Conservation (phyloP, 2,888 invertebrate genomes). For the Drosophila borborema region DNA sequence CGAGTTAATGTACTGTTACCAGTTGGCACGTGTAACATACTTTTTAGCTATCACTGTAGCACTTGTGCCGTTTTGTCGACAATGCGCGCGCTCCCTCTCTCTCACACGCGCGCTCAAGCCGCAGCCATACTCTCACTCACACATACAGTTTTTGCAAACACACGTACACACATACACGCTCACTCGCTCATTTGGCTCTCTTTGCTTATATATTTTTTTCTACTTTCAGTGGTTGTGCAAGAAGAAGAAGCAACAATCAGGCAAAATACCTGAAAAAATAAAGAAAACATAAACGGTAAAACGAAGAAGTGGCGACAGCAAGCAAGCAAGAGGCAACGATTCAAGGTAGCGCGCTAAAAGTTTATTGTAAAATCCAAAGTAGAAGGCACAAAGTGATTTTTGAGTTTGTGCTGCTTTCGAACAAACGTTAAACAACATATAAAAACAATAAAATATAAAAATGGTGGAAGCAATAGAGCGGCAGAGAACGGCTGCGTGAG, state of each 20-base stretch:
- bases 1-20: constrained; percentile 6
- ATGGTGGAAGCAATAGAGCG: constrained; percentile 84
- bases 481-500: constrained; percentile 84
- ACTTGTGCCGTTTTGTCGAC: constrained; percentile 78
- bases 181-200: constrained; percentile 69
- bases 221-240: constrained; percentile 83
- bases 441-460: constrained; percentile 78
- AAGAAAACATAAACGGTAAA: constrained; percentile 82
- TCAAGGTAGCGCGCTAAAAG: constrained; percentile 76
- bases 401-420: constrained; percentile 48
- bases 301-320: constrained; percentile 81
- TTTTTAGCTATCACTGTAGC: constrained; percentile 67
- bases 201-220: constrained; percentile 73
- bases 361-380: constrained; percentile 78
- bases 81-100: constrained; percentile 76
- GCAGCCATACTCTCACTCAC: constrained; percentile 61
- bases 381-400: constrained; percentile 68
- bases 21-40: constrained; percentile 40
- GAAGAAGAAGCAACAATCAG: constrained; percentile 82
- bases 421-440: constrained; percentile 56
- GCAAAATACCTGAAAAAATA: constrained; percentile 78
- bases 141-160: constrained; percentile 55
- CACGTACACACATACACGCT: constrained; percentile 43
- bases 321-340: constrained; percentile 62
- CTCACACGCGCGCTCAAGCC: constrained; percentile 62